phyloP scores from a whole-genome alignment of 2,113 vertebrate species.

The human (Homo sapiens) region DNA sequence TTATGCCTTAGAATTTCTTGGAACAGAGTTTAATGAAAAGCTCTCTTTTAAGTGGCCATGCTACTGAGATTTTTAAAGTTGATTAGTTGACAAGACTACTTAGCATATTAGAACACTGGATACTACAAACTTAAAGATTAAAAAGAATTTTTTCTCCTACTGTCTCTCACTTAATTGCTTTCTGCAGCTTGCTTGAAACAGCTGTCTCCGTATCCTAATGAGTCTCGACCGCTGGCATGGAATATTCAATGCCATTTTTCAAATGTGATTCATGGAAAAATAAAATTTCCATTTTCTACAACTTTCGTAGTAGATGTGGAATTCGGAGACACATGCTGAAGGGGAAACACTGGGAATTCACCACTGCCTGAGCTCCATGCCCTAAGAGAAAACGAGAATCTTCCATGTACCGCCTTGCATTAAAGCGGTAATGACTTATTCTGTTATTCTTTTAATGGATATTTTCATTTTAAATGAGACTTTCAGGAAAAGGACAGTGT shows the following conservation, averaged over 20 bases:
- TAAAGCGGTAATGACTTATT: neutral
- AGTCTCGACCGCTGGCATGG: neutral
- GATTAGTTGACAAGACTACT: conserved; percentile 69
- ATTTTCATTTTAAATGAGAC: neutral
- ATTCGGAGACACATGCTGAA: neutral
- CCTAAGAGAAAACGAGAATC: neutral
- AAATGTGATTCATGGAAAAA: conserved; percentile 47
- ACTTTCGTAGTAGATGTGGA: neutral
- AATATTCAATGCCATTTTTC: conserved; percentile 61
- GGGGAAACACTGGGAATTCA: neutral
- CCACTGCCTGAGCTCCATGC: neutral
- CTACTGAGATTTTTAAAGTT: conserved; percentile 66
- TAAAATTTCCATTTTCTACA: neutral
- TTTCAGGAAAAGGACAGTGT: neutral
- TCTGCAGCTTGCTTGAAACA: conserved; percentile 59
- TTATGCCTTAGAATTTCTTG: conserved; percentile 51
- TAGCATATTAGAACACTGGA: conserved; percentile 60
- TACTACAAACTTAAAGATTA: conserved; percentile 70
- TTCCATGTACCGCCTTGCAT: neutral
- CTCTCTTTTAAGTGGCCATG: conserved; percentile 52
- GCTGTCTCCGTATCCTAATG: conserved; percentile 65
- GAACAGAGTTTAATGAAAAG: conserved; percentile 51
- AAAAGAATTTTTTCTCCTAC: conserved; percentile 61
- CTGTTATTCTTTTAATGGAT: neutral
- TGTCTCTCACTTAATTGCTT: conserved; percentile 65